Evolutionary conservation across 2,888 invertebrate species (phyloP).

Genomic region (Julus scandinavius): DNA sequence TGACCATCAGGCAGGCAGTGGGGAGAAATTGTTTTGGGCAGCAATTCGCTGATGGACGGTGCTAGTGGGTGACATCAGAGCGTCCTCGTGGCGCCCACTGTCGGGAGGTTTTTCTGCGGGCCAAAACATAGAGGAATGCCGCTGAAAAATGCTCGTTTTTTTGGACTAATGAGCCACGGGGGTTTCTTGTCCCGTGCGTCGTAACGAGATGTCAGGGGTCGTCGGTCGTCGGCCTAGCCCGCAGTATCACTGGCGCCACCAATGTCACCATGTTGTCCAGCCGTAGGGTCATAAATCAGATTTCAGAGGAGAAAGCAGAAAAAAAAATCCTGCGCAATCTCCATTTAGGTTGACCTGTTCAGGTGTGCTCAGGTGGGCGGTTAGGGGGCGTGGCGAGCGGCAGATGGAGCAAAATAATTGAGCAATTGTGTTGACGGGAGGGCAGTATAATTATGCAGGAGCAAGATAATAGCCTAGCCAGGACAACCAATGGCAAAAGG

Average conservation of each 20-base stretch:
- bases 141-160: conserved; percentile 24
- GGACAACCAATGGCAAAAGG: neutral
- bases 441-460: conserved; percentile 12
- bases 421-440: neutral
- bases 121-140: neutral
- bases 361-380: neutral
- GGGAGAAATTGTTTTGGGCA: neutral
- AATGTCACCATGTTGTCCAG: conserved; percentile 4
- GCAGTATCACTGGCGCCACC: neutral
- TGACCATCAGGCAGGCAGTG: neutral
- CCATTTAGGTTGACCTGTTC: neutral
- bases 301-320: neutral
- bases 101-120: conserved; percentile 23
- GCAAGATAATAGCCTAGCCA: neutral
- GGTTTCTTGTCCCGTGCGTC: neutral
- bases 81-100: neutral
- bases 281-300: conserved; percentile 20
- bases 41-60: no score
- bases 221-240: conserved; percentile 33
- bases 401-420: neutral
- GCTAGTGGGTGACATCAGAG: neutral
- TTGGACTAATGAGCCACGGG: neutral
- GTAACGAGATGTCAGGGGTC: conserved; percentile 33
- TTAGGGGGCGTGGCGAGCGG: conserved; percentile 15
- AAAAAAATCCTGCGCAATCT: neutral